These are phyloP conservation scores for Unio pictorum DNA, from an alignment of 2,888 invertebrate species.

Conservation along the genomic window DNA sequence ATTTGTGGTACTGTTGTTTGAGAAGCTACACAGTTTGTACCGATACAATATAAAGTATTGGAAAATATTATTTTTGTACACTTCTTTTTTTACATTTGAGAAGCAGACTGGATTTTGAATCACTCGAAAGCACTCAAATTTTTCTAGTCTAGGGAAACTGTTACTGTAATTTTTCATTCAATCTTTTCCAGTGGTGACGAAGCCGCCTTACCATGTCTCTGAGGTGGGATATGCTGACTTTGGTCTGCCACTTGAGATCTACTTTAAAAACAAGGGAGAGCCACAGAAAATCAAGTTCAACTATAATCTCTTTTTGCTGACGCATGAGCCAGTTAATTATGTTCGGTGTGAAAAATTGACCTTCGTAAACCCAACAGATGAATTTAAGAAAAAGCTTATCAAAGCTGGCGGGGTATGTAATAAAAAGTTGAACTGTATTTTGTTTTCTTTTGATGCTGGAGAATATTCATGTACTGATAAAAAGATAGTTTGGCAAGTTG, in stretches of 20 bases:
- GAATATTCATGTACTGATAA: no score
- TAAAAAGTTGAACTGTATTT: conserved; percentile 1
- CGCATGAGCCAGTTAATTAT: conserved; percentile 79
- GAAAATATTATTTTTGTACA: no score
- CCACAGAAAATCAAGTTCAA: conserved; percentile 83
- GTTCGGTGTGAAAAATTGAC: conserved; percentile 86
- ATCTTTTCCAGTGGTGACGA: conserved; percentile 83
- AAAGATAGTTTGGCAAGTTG: no score
- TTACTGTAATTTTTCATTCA: background rate
- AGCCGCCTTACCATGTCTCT: conserved; percentile 90
- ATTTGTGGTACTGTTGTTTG: no score
- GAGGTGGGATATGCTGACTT: conserved; percentile 98
- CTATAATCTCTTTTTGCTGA: conserved; percentile 89
- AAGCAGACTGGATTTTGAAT: no score
- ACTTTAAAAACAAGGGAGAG: conserved; percentile 85
- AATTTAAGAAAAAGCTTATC: conserved; percentile 88
- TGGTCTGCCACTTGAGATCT: conserved; percentile 89
- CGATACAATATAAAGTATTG: no score
- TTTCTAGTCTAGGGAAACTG: background rate
- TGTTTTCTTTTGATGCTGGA: background rate
- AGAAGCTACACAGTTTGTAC: no score
- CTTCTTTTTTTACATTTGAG: no score
- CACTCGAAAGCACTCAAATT: background rate
- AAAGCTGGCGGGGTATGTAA: conserved; percentile 86
- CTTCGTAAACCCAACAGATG: conserved; percentile 89